phyloP scores from a whole-genome alignment of 2,888 invertebrate species.

The Caradrina clavipalpis region DNA sequence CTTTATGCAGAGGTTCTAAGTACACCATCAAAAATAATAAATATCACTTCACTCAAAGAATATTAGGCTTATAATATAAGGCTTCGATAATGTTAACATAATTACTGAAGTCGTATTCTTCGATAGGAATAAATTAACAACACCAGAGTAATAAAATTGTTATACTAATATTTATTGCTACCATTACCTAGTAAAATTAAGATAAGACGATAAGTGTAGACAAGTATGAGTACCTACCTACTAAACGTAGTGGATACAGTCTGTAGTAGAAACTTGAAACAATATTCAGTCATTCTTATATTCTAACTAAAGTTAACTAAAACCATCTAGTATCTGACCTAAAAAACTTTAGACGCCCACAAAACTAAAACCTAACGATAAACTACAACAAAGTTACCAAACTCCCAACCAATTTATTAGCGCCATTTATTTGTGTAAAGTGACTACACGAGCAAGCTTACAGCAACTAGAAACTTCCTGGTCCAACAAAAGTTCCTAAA shows the following conservation, averaged over 20 bases:
- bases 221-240: neutral
- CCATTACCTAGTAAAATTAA: conserved; percentile 29
- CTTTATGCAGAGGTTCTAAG: neutral
- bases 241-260: conserved; percentile 2
- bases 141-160: conserved; percentile 13
- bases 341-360: conserved; percentile 1
- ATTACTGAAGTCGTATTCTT: conserved; percentile 11
- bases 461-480: conserved; percentile 60
- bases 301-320: neutral
- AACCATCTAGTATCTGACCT: neutral
- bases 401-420: conserved; percentile 30
- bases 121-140: conserved; percentile 3
- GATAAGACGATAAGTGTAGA: conserved; percentile 26
- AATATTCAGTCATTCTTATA: neutral
- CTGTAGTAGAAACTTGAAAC: neutral
- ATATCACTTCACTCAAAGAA: neutral
- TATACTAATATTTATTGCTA: conserved; percentile 32
- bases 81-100: neutral
- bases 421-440: conserved; percentile 53
- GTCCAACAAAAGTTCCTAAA: conserved; percentile 71
- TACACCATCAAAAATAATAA: neutral
- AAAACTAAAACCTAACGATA: neutral
- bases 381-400: conserved; percentile 27
- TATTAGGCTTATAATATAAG: neutral
- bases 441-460: conserved; percentile 45